Evolutionary conservation across 2,888 invertebrate genomes (phyloP), one percentile per base, ranked within the genome.

Genomic region (Zele albiditarsus): DNA sequence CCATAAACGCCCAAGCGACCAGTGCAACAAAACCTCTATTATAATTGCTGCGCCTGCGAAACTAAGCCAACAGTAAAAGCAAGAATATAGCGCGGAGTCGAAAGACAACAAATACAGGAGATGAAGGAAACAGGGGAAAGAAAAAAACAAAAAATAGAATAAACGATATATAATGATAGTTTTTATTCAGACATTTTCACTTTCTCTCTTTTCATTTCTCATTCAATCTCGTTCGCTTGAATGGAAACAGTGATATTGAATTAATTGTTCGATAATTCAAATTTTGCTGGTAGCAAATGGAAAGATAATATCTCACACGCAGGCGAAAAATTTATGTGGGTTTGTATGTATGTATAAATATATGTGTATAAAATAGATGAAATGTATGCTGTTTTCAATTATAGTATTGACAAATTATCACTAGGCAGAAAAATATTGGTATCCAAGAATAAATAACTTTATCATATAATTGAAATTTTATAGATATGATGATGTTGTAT

Each of bases 1-100:
- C 65, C 69, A 65, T 74, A 74, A 74, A 74, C 57, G 74, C 70
- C 65, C 69, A 70, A 74, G 65, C 57, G 70, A 63, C 65, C n/a
- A 33, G 27, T 69, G 63, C 69, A 42, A 74, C 74, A 70, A 74
- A 74, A 74, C 74, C 69, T 28, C 38, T 38, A 63, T 63, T 38
- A 69, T 74, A 74, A 74, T 74, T 74, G 74, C 65, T 60, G 67
- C 23, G 60, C 60, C 68, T 46, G 62, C 68, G 60, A 68, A 33
- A 58, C 68, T 73, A 31, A 62, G 33, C 70, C 70, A 63, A 69
- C 68, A 58, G 38, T 14, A 38, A 65, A 57, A 63, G 38, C 57
- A 57, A 72, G 57, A 33, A 53, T 58, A 58, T 28, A 58, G 1
- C 25, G 58, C 14, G 20, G 14, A 58, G 20, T 28, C 23, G 25